Base-by-base conservation (phyloP, 2,888 invertebrate species). In the Smittia aterrima region DNA sequence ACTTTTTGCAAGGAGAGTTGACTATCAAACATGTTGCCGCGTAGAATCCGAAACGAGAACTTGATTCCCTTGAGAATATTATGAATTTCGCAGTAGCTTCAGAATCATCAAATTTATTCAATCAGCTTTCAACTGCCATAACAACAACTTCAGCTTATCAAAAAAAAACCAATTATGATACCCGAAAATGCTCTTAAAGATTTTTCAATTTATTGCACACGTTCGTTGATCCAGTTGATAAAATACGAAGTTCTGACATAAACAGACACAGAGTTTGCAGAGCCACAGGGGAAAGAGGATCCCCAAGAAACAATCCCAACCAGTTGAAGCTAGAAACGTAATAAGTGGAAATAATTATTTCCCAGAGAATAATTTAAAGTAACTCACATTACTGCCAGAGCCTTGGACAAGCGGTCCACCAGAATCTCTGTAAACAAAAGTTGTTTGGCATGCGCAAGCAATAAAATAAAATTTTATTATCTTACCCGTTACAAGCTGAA, bases 401-500 rank as follows among this genome's bases (percentile, higher is more conserved):
- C 9, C 66, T 25, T 67, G 54, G 1, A 68, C 68, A 47, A 76
- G 27, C 53, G 76, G 76, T 16, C 76, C 76, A 58, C 76, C 76
- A 2, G 76, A 76, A 54, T 76, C 76, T 20, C 76, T 75, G 9
- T 66, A 64, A 16, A 53, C n/a, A n/a, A n/a, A n/a, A n/a, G n/a
- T n/a, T n/a, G n/a, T n/a, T n/a, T n/a, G n/a, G n/a, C n/a, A n/a
- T 53, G 13, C n/a, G n/a, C 3, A 53, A 16, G 6, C 53, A 53
- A 53, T 9, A 3, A 53, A 9, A 3, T 7, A 16, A 53, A 16
- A 53, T 16, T n/a, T 9, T 38, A 7, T 38, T 38, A 7, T 9
- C 9, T 38, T 9, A 38, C 38, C 38, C 47, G 11, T 47, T 47
- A 25, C 81, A 82, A 18, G 81, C 81, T 0, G 80, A 79, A 2